Evolutionary conservation across 2,888 invertebrate genomes (phyloP).

Genomic region (Notocelia uddmanniana): DNA sequence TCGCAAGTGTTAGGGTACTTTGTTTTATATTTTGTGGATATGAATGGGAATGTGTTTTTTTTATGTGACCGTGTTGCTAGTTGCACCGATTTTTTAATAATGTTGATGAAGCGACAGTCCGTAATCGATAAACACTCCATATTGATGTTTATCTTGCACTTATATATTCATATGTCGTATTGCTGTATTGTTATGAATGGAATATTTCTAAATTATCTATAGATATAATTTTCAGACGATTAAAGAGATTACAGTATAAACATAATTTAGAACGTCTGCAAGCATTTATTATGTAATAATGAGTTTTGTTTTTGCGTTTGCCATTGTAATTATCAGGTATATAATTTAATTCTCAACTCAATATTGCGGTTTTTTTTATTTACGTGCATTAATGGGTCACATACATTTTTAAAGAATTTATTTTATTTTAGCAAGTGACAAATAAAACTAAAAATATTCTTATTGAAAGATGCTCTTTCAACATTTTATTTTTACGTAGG

Average conservation of each 20-base stretch:
- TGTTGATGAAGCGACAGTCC: constrained; percentile 41
- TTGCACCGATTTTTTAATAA: constrained; percentile 41
- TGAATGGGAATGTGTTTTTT: constrained; percentile 24
- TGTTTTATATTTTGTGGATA: constrained; percentile 17
- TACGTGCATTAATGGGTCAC: too few relatives aligned
- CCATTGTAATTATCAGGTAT: too few relatives aligned
- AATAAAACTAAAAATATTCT: too few relatives aligned
- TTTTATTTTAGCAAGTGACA: too few relatives aligned
- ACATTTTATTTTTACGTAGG: too few relatives aligned
- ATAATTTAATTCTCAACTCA: too few relatives aligned
- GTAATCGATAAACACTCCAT: constrained; percentile 50
- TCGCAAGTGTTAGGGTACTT: constrained; percentile 17
- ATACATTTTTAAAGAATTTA: too few relatives aligned
- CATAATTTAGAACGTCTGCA: constrained; percentile 7
- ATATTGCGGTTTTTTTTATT: too few relatives aligned
- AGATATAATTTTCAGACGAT: constrained; percentile 46
- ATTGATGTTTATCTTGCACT: constrained; percentile 47
- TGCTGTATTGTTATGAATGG: constrained; percentile 53
- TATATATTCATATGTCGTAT: constrained; percentile 36
- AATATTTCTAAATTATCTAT: constrained; percentile 51
- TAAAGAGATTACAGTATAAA: constrained; percentile 45
- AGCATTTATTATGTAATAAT: constrained; percentile 7
- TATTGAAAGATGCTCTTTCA: too few relatives aligned
- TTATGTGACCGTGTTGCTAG: constrained; percentile 8
- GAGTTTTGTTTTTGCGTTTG: neutral